These are phyloP conservation scores for Osedax frankpressi DNA, from an alignment of 2,888 invertebrate species.

Conservation along the genomic window DNA sequence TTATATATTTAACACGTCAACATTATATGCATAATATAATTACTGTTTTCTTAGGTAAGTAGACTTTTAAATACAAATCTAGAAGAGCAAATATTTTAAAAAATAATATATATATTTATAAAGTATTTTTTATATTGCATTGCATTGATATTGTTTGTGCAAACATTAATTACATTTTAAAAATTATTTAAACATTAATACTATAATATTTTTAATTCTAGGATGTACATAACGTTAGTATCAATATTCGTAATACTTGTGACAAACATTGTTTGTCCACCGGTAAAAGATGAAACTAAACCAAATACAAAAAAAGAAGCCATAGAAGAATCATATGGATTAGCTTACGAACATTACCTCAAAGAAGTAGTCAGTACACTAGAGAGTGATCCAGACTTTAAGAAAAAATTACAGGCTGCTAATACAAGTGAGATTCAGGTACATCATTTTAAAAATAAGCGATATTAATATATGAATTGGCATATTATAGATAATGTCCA, in stretches of 20 bases:
- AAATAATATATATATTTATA: too few relatives aligned
- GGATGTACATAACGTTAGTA: not conserved
- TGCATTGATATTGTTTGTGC: too few relatives aligned
- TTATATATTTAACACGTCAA: not conserved
- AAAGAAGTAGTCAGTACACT: slow-evolving; percentile 75
- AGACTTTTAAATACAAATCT: too few relatives aligned
- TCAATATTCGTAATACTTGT: not conserved
- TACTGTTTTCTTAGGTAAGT: not conserved
- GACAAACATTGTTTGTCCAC: not conserved
- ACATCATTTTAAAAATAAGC: too few relatives aligned
- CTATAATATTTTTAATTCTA: too few relatives aligned
- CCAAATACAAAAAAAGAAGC: not conserved
- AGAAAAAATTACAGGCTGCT: slow-evolving; percentile 32
- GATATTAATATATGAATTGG: not conserved
- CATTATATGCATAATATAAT: not conserved
- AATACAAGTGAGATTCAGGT: slow-evolving; percentile 10
- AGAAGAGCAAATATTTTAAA: too few relatives aligned
- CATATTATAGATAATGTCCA: too few relatives aligned
- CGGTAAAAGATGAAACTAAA: not conserved
- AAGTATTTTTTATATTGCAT: too few relatives aligned
- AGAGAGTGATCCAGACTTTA: slow-evolving; percentile 60
- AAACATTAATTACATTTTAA: too few relatives aligned
- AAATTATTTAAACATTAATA: too few relatives aligned
- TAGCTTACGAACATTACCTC: slow-evolving; percentile 67
- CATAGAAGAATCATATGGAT: not conserved